Base-by-base conservation (phyloP, 2,888 invertebrate species). In the Thalpophila matura region DNA sequence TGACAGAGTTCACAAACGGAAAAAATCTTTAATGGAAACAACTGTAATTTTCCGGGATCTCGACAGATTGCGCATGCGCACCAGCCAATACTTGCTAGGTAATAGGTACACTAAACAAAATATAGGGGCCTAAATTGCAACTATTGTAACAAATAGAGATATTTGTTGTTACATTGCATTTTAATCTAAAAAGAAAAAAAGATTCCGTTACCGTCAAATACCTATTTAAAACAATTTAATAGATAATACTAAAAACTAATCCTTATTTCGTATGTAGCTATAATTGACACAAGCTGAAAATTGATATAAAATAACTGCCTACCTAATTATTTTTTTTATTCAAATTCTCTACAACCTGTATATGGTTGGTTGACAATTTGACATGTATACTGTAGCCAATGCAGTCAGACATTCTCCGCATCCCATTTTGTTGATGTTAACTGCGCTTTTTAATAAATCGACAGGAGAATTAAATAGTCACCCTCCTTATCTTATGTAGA, bases 331-430 rank as follows among this genome's bases (percentile, higher is more conserved):
- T 16, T 9, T 16, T 26, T 0, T 6, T 1, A 14, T 29, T 16
- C 0, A 9, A 31, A 49, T 31, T 49, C 0, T 20, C 33, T 9
- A 64, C 68, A 56, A 0, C 65, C 68, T 68, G 72, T 68, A 64
- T n/a, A 24, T n/a, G 0, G 3, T 1, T 24, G 26, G 72, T 42
- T 71, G 68, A 68, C 64, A 68, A 26, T 64, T 42, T 71, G 68
- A 68, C 64, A 68, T 71, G 31, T 51, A 63, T 37, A 71, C 42
- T 71, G 65, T 29, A 43, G 51, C 66, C 74, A 68, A 76, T 54
- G 61, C 66, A 79, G 74, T 83, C 83, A 79, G 57, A 81, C 76
- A 83, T 84, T 80, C 84, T 77, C 69, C 24, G 51, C 38, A 61
- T 49, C 66, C 46, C 51, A 47, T 78, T 74, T 65, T 56, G 65